Percentiles rank a stretch among this genome's conserved stretches.
These are phyloP conservation scores for Hydrolagus affinis DNA, from an alignment of 2,113 vertebrate genomes.

Conservation along the genomic window DNA sequence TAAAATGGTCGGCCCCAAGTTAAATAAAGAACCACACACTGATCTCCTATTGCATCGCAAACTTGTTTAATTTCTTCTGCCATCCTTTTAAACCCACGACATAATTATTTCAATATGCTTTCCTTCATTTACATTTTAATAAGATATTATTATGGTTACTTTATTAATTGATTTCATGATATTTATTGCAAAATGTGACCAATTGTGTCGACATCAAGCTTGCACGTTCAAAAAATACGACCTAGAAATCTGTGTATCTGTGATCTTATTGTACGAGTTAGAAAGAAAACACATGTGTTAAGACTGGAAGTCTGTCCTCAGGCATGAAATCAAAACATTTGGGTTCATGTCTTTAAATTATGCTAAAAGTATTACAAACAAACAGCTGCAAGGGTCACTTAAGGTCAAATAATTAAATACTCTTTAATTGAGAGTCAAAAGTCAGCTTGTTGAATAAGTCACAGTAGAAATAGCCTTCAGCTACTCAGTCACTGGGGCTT, in stretches of 20 bases:
- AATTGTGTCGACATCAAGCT: no score
- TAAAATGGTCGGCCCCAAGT: no score
- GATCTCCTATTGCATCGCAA: no score
- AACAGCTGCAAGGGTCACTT: constrained; percentile 21
- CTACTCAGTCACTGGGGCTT: constrained; percentile 35
- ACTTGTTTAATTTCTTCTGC: no score
- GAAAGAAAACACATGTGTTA: background rate
- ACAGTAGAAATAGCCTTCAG: constrained; percentile 35
- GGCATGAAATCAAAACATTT: background rate
- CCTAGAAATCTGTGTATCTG: background rate
- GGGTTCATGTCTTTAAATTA: background rate
- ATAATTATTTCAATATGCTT: background rate
- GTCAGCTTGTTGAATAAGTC: constrained; percentile 34
- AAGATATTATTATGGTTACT: background rate
- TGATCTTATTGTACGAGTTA: background rate
- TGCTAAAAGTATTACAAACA: background rate
- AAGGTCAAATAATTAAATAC: constrained; percentile 40
- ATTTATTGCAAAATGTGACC: background rate
- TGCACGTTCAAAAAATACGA: background rate
- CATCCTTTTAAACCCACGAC: no score
- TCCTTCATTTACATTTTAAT: background rate
- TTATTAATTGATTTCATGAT: background rate
- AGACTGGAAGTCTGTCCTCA: constrained; percentile 9
- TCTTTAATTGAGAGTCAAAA: constrained; percentile 43
- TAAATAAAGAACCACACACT: no score